phyloP scores from a whole-genome alignment of 1,140 invertebrate species.

The Apolygus lucorum region DNA sequence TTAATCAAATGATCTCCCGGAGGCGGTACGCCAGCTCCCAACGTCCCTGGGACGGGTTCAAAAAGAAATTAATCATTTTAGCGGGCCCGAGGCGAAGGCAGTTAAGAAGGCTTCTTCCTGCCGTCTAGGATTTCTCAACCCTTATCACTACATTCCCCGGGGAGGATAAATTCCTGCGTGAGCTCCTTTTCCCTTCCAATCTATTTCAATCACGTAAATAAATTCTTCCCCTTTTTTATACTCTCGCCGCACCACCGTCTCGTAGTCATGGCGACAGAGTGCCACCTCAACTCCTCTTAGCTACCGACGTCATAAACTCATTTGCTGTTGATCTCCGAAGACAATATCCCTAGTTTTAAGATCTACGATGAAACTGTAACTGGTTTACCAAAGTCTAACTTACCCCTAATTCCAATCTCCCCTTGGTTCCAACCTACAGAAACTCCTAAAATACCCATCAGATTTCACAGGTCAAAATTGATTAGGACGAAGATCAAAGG shows the following conservation, averaged over 20 bases:
- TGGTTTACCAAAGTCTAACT: too few relatives aligned
- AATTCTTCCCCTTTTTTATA: neutral
- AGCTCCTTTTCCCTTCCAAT: constrained; percentile 7
- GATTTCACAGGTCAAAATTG: too few relatives aligned
- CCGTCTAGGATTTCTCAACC: constrained; percentile 5
- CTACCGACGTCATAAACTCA: too few relatives aligned
- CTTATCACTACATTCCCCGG: constrained; percentile 12
- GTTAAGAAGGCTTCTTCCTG: neutral
- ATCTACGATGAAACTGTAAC: too few relatives aligned
- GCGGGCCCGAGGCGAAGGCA: neutral
- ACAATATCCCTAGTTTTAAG: too few relatives aligned
- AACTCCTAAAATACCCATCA: too few relatives aligned
- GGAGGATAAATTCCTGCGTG: neutral
- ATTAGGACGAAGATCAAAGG: too few relatives aligned
- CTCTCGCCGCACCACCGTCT: neutral
- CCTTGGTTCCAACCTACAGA: too few relatives aligned
- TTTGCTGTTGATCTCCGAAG: too few relatives aligned
- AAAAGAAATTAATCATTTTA: constrained; percentile 10
- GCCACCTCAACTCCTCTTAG: too few relatives aligned
- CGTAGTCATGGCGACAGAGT: neutral
- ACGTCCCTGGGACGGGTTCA: neutral
- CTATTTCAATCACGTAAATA: constrained; percentile 15
- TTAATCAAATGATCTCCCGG: neutral
- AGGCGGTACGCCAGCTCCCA: neutral
- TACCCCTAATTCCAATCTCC: too few relatives aligned